These are phyloP conservation scores for Leptogaster cylindrica DNA, from an alignment of 2,888 invertebrate genomes.

Conservation along the genomic window DNA sequence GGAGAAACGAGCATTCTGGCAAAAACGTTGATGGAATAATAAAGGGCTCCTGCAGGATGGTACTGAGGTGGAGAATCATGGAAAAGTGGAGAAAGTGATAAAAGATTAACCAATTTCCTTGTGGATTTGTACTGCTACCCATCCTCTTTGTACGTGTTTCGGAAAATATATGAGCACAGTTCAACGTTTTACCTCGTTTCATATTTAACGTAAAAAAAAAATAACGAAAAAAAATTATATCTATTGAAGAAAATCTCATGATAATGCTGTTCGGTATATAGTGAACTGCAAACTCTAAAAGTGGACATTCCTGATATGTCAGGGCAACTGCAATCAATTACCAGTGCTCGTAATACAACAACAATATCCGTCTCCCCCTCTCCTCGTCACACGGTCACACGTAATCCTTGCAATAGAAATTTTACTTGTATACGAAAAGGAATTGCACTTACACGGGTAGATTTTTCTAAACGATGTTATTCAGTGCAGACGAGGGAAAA, in stretches of 20 bases:
- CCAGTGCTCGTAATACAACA: background rate
- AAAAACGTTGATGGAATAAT: constrained; percentile 47
- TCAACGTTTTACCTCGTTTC: constrained; percentile 18
- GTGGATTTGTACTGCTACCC: constrained; percentile 38
- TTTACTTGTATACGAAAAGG: too few species aligned
- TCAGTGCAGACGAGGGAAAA: too few species aligned
- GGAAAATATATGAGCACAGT: constrained; percentile 35
- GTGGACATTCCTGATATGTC: constrained; percentile 29
- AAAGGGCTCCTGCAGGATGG: constrained; percentile 35
- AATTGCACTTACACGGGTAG: too few species aligned
- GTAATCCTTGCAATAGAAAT: too few species aligned
- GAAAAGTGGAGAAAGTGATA: constrained; percentile 42
- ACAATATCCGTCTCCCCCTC: too few species aligned
- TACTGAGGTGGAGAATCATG: constrained; percentile 17
- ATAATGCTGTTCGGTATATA: background rate
- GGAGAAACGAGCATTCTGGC: constrained; percentile 35
- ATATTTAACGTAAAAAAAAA: constrained; percentile 8
- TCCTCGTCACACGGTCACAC: too few species aligned
- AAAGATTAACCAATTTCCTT: constrained; percentile 45
- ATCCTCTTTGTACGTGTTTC: constrained; percentile 27
- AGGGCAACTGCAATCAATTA: constrained; percentile 34
- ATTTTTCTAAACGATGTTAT: too few species aligned
- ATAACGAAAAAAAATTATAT: background rate
- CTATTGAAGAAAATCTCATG: background rate
- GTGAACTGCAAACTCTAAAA: constrained; percentile 7